phyloP scores from a whole-genome alignment of 2,113 vertebrate genomes.

The Speoplatyrhinus poulsoni region DNA sequence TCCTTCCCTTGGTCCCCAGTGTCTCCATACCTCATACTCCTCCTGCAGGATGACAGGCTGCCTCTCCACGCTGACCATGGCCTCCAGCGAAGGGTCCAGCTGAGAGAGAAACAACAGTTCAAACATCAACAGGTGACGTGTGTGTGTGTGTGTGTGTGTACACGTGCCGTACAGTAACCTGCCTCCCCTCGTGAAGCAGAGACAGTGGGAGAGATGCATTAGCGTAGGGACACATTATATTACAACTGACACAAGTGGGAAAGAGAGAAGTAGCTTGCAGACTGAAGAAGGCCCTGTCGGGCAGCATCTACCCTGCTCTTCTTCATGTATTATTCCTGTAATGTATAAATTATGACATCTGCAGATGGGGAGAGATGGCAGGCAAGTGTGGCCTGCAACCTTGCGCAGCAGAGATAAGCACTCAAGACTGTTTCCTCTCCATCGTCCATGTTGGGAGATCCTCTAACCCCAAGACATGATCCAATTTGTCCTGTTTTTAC shows the following conservation, averaged over 20 bases:
- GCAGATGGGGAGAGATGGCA: slow-evolving; percentile 7
- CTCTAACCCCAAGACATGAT: slow-evolving; percentile 6
- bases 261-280: neutral
- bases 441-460: neutral
- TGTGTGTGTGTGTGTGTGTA: neutral
- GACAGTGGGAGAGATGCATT: neutral
- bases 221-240: neutral
- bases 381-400: neutral
- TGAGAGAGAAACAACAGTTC: slow-evolving; percentile 24
- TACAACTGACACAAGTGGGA: neutral
- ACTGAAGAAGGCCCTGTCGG: neutral
- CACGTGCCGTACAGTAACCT: no score
- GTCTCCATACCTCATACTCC: slow-evolving; percentile 84
- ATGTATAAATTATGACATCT: slow-evolving; percentile 31
- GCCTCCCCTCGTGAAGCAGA: neutral
- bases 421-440: slow-evolving; percentile 8
- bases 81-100: slow-evolving; percentile 67
- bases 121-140: neutral
- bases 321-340: slow-evolving; percentile 10
- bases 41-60: slow-evolving; percentile 79
- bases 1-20: neutral
- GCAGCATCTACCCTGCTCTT: neutral
- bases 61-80: slow-evolving; percentile 46
- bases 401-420: neutral
- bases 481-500: slow-evolving; percentile 6